Evolutionary conservation across 2,888 invertebrate species (phyloP).

Genomic region (Himalopsyche kuldschensis): DNA sequence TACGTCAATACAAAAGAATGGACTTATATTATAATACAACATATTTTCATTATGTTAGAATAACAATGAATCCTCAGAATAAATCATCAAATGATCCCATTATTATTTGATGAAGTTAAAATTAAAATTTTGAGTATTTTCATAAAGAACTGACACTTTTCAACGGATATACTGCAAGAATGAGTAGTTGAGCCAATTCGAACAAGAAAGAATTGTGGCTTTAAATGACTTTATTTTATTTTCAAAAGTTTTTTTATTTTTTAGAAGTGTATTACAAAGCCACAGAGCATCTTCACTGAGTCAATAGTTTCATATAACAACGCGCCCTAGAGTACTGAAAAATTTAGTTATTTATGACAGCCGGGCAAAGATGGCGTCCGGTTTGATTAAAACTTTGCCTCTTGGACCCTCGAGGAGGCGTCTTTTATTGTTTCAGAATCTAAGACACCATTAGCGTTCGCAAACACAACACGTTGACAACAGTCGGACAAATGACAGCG

Average conservation of each 20-base stretch:
- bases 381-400: background rate
- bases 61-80: too few relatives aligned
- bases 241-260: background rate
- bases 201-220: too few relatives aligned
- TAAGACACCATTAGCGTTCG: slow-evolving; percentile 1
- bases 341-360: background rate
- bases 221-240: too few relatives aligned
- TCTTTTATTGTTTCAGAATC: background rate
- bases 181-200: too few relatives aligned
- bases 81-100: too few relatives aligned
- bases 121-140: too few relatives aligned
- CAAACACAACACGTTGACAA: background rate
- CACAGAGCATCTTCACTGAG: background rate
- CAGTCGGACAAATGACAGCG: background rate
- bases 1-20: too few relatives aligned
- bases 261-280: background rate
- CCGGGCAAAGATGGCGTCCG: background rate
- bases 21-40: too few relatives aligned
- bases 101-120: too few relatives aligned
- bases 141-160: too few relatives aligned
- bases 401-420: background rate
- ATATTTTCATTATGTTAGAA: too few relatives aligned
- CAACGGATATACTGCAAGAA: too few relatives aligned
- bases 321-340: background rate
- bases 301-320: background rate